Evolutionary conservation across 2,888 invertebrate genomes (phyloP).

Genomic region (Tyria jacobaeae): DNA sequence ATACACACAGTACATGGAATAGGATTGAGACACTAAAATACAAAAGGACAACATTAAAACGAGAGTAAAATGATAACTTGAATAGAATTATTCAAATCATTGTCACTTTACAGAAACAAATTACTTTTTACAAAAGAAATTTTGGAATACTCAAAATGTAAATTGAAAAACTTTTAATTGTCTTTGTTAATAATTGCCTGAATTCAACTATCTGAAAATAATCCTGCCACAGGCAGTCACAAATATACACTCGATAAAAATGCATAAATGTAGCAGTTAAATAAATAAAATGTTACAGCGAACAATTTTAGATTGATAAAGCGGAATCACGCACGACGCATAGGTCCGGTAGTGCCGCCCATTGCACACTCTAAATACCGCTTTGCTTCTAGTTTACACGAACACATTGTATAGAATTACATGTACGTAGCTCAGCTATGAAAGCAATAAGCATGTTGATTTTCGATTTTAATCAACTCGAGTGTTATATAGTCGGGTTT

Average conservation of each 20-base stretch:
- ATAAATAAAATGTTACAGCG: constrained; percentile 2
- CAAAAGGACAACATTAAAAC: not conserved
- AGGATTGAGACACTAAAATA: not conserved
- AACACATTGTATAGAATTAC: not conserved
- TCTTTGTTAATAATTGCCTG: not conserved
- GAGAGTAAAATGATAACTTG: not conserved
- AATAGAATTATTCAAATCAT: not conserved
- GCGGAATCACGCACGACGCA: constrained; percentile 34
- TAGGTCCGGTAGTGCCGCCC: constrained; percentile 34
- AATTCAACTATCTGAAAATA: not conserved
- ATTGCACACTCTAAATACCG: constrained; percentile 30
- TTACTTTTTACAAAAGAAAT: not conserved
- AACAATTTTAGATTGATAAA: constrained; percentile 10
- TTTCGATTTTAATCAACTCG: not conserved
- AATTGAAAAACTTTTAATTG: not conserved
- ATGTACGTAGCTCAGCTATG: not conserved
- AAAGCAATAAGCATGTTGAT: not conserved
- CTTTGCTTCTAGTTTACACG: not conserved
- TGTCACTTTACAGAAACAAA: not conserved
- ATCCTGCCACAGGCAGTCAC: not conserved
- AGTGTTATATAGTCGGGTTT: not conserved
- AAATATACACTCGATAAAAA: not conserved
- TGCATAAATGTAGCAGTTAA: not conserved
- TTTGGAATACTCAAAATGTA: not conserved
- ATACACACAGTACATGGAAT: not conserved